Base-by-base conservation (phyloP, 2,113 vertebrate genomes). In the Colinus virginianus region DNA sequence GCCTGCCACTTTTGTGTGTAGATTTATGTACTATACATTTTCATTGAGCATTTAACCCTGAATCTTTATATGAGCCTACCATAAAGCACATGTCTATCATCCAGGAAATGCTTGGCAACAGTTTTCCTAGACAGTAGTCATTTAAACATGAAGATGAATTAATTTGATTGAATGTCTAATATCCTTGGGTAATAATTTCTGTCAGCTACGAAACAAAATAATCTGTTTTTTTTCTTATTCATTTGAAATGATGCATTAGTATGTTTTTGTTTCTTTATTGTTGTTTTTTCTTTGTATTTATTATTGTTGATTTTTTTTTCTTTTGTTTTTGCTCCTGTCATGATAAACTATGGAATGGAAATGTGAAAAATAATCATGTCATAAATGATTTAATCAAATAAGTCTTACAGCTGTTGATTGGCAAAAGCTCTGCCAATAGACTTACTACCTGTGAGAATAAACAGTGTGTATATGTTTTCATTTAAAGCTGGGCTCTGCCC, bases 31-130 rank as follows among this genome's bases (percentile, higher is more conserved):
- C 63, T 83, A 61, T 86, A 91, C 89, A 92, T 96, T 97, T 97
- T 95, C 92, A 93, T 84, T 89, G 92, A 96, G 77, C 91, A 82
- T 95, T 93, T 97, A 95, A 96, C 87, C 95, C 95, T 94, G 94
- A 96, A 82, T 96, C 88, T 95, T 95, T 96, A 86, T 87, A 83
- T 4, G 46, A 93, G 70, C 45, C 56, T 92, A 80, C 84, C 36
- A 87, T 84, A 88, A 90, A 95, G 64, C 80, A 90, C 74, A 93
- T 75, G 84, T 71, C 80, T 94, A 93, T 97, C 83, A 89, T 88
- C 72, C 87, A 90, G 89, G 84, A 96, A 95, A 81, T 78, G 61
- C 72, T 91, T 90, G 90, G 61, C 74, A 95, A 75, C 51, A 40
- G 70, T 95, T 87, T 86, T 94, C 23, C 43, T 75, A 81, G 75